phyloP scores from a whole-genome alignment of 2,113 vertebrate species.

The Caranx melampygus region DNA sequence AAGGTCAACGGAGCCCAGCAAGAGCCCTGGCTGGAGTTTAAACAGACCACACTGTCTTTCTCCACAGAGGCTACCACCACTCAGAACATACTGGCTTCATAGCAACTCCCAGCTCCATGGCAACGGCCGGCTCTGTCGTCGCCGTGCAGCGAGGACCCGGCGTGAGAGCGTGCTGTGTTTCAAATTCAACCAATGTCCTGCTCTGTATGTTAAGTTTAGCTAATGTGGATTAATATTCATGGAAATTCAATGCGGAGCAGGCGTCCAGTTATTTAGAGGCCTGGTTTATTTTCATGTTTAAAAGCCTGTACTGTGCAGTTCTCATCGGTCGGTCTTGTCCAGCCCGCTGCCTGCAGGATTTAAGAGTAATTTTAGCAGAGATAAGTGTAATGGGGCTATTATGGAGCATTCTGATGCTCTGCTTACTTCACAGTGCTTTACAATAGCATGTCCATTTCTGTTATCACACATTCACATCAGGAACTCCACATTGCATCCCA shows the following conservation, averaged over 20 bases:
- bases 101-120: slow-evolving; percentile 82
- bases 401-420: slow-evolving; percentile 33
- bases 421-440: slow-evolving; percentile 6
- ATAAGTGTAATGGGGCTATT: slow-evolving; percentile 28
- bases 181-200: slow-evolving; percentile 73
- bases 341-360: neutral
- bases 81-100: slow-evolving; percentile 77
- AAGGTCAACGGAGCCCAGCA: slow-evolving; percentile 69
- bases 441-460: slow-evolving; percentile 50
- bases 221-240: slow-evolving; percentile 63
- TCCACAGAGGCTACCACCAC: slow-evolving; percentile 43
- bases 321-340: neutral
- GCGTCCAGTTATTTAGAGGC: slow-evolving; percentile 35
- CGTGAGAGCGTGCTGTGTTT: slow-evolving; percentile 76
- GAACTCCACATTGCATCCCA: slow-evolving; percentile 61
- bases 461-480: slow-evolving; percentile 74
- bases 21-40: slow-evolving; percentile 69
- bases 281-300: slow-evolving; percentile 25
- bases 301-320: slow-evolving; percentile 5
- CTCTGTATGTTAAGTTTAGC: slow-evolving; percentile 36
- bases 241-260: slow-evolving; percentile 15
- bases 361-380: neutral
- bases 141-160: slow-evolving; percentile 52
- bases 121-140: slow-evolving; percentile 75
- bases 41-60: slow-evolving; percentile 71